A percentile compares a stretch with the other conserved stretches of the same genome.
These are phyloP conservation scores for Cryptus viduatorius DNA, from an alignment of 2,888 invertebrate genomes.

Conservation along the genomic window DNA sequence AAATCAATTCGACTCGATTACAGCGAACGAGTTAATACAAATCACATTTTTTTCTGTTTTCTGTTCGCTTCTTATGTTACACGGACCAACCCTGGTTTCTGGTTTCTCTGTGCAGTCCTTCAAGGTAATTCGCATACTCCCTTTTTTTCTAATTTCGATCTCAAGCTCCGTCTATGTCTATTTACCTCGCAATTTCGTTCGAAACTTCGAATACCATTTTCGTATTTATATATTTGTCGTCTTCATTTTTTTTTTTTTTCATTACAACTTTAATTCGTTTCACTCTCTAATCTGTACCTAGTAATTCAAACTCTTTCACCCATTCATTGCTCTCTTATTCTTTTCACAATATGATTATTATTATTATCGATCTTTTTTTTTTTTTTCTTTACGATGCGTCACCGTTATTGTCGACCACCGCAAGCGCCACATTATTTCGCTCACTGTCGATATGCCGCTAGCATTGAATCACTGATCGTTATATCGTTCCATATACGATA, in stretches of 20 bases:
- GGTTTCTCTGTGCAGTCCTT: conserved; percentile 84
- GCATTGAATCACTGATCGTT: conserved; percentile 49
- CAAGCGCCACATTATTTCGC: conserved; percentile 60
- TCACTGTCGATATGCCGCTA: conserved; percentile 56
- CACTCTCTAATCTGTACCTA: conserved; percentile 34
- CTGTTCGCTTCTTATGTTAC: conserved; percentile 84
- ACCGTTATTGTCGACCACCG: conserved; percentile 44
- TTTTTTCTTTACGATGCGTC: conserved; percentile 31
- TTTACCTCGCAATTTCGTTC: conserved; percentile 33
- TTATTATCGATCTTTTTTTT: conserved; percentile 1
- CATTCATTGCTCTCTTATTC: conserved; percentile 37
- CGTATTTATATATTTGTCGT: conserved; percentile 46
- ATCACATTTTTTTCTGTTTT: conserved; percentile 83
- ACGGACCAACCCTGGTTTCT: conserved; percentile 82
- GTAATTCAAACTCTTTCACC: conserved; percentile 38
- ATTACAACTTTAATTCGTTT: conserved; percentile 30
- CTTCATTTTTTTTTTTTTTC: conserved; percentile 15
- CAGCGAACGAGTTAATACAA: conserved; percentile 80
- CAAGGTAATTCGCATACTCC: conserved; percentile 82
- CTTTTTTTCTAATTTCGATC: conserved; percentile 75
- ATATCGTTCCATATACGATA: conserved; percentile 1
- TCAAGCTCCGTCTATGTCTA: conserved; percentile 59
- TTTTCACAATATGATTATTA: conserved; percentile 10
- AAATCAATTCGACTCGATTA: conserved; percentile 65
- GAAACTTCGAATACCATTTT: conserved; percentile 34